A percentile compares a stretch with the other conserved stretches of the same genome.
Evolutionary conservation across 2,113 vertebrate genomes (phyloP).

Genomic region (Sardina pilchardus): DNA sequence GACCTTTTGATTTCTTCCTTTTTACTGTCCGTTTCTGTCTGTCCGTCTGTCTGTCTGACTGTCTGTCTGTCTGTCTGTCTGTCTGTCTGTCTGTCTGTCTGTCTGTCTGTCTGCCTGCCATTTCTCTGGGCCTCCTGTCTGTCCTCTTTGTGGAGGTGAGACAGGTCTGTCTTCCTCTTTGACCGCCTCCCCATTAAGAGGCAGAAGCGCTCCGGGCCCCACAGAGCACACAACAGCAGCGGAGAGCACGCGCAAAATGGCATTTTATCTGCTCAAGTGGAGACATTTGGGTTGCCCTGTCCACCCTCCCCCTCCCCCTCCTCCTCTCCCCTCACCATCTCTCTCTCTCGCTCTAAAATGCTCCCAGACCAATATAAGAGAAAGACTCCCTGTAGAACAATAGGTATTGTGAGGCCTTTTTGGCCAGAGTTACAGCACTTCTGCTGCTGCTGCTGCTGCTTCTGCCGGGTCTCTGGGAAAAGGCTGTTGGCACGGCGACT

Average conservation of each 20-base stretch:
- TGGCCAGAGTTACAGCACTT: neutral
- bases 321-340: neutral
- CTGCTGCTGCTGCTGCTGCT: neutral
- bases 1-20: neutral
- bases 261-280: conserved; percentile 5
- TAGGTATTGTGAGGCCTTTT: neutral
- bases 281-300: neutral
- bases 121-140: neutral
- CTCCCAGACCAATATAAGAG: neutral
- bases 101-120: neutral
- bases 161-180: neutral
- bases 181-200: neutral
- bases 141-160: neutral
- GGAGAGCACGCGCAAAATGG: neutral
- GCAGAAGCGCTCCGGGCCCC: neutral
- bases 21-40: neutral
- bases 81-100: neutral
- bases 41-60: neutral
- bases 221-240: neutral
- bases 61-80: neutral
- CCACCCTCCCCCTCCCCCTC: neutral
- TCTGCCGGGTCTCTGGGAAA: neutral
- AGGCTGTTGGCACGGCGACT: neutral
- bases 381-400: neutral
- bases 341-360: neutral